Conservation (phyloP, 2,797 vertebrate genomes). For the Phylloscopus collybita region DNA sequence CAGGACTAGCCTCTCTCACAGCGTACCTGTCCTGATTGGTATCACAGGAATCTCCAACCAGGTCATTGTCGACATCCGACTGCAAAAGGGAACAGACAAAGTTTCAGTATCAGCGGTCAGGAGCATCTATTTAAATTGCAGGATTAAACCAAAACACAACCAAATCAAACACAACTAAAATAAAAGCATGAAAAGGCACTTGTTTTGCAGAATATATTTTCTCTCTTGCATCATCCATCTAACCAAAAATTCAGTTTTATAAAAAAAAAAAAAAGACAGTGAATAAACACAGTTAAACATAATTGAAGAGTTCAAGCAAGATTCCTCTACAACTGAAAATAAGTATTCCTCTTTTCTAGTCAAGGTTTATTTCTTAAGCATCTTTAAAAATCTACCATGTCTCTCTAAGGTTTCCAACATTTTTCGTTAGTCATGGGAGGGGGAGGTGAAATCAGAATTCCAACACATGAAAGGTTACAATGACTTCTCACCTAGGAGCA, state of each 20-base stretch:
- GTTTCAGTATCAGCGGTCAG: background rate
- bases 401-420: background rate
- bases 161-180: background rate
- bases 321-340: background rate
- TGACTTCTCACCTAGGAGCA: background rate
- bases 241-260: background rate
- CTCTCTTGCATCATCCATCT: background rate
- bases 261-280: background rate
- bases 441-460: background rate
- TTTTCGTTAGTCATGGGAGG: background rate
- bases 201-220: background rate
- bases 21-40: constrained; percentile 98
- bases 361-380: background rate
- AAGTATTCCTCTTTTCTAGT: background rate
- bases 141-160: background rate
- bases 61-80: constrained; percentile 95
- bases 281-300: background rate
- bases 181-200: background rate
- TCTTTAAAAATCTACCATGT: background rate
- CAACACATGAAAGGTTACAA: background rate
- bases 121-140: background rate
- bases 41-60: constrained; percentile 97
- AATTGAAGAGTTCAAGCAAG: background rate
- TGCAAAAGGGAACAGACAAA: constrained; percentile 71
- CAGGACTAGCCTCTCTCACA: background rate